Base-by-base conservation (phyloP, 2,113 vertebrate genomes). In the Salvelinus alpinus region DNA sequence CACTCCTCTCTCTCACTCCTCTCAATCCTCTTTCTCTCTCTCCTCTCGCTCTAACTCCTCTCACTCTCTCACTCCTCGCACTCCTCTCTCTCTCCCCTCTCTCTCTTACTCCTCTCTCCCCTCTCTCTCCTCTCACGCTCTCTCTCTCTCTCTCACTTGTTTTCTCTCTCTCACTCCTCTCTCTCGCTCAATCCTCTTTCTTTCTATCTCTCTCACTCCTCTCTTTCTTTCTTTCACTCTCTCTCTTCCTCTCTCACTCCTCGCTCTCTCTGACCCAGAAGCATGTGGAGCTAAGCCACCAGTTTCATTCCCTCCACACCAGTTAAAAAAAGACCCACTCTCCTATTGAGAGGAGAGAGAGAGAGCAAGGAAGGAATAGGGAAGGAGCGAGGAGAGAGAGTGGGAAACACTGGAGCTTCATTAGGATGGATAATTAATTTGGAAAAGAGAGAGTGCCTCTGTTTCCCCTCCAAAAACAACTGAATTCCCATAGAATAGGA, bases 211-310 rank as follows among this genome's bases (percentile, higher is more conserved):
- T 34, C 68, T 70, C 9, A 11, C 31, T 13, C 22, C 31, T 34
- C 29, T 68, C 20, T n/a, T 31, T 34, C 68, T 70, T 38, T 71
- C 47, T 54, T 9, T 31, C 59, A 6, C 59, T 25, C 12, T 16
- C 31, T 44, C 11, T 51, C 77, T 16, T 82, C 48, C 12, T 16
- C 59, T 44, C 11, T 51, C 77, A 4, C 80, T 34, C 75, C 47
- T 85, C 74, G 78, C 79, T 83, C 70, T 80, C 62, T 74, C 75
- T 77, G 91, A 92, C 90, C 91, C 84, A 90, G 80, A 91, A 91
- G 85, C 78, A 70, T 76, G 20, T 22, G 48, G 38, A 64, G 75
- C 38, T 13, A 59, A 67, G 68, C 54, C 75, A 44, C 4, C 7
- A 14, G 44, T 70, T 48, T 3, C 38, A 4, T 77, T 85, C 78